These are phyloP conservation scores for Ceratina calcarata DNA, from an alignment of 1,140 invertebrate genomes.

Conservation along the genomic window DNA sequence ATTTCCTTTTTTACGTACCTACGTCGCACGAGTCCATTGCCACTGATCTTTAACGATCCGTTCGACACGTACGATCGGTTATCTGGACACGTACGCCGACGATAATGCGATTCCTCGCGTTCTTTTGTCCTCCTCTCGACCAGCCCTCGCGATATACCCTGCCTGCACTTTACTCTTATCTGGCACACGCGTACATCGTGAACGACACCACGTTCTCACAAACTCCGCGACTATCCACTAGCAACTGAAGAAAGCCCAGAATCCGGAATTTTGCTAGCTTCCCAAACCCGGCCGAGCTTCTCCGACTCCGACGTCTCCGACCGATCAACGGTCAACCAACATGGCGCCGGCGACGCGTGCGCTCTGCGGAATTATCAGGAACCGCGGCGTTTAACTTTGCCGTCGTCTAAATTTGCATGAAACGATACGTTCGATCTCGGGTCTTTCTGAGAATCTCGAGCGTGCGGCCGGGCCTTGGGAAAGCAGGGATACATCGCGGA, in stretches of 20 bases:
- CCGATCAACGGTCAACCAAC: slow-evolving; percentile 42
- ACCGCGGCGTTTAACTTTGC: not conserved
- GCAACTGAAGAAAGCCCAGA: slow-evolving; percentile 56
- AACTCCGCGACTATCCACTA: slow-evolving; percentile 60
- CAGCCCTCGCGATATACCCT: not conserved
- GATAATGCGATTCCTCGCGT: not conserved
- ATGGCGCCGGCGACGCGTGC: slow-evolving; percentile 12
- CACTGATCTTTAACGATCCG: not conserved
- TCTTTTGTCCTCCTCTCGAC: not conserved
- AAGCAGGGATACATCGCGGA: no score
- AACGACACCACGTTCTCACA: slow-evolving; percentile 30
- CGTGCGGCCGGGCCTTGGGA: no score
- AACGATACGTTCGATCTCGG: no score
- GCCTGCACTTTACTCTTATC: slow-evolving; percentile 16
- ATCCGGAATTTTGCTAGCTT: slow-evolving; percentile 58
- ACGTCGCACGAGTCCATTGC: not conserved
- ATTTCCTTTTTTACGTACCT: not conserved
- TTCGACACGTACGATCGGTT: not conserved
- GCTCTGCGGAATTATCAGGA: no score
- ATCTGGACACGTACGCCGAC: no score
- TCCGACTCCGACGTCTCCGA: no score
- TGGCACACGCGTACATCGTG: slow-evolving; percentile 5
- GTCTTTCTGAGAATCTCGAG: no score
- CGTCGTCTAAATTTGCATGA: no score
- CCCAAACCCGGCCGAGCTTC: slow-evolving; percentile 58